Base-by-base conservation (phyloP, 1,140 invertebrate genomes). In the Drosophila gunungcola region DNA sequence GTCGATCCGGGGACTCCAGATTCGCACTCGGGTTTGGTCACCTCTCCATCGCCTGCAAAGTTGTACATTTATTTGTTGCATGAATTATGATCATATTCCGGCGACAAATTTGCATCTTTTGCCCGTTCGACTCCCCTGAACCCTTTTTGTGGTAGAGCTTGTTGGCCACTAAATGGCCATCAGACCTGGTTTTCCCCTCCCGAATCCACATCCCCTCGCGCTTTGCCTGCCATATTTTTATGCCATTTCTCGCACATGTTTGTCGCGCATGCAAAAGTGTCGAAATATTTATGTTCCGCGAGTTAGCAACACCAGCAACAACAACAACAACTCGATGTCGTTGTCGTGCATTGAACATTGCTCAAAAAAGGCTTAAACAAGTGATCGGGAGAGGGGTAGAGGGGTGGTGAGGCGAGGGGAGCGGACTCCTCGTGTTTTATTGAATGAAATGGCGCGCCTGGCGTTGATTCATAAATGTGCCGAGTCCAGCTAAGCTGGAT, bases 381-480 rank as follows among this genome's bases (percentile, higher is more conserved):
- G 29, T 32, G 7, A 7, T 1, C 5, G 29, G 5, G 6, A 32
- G 29, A 7, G 29, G 29, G 29, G 29, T 32, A 5, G 29, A 32
- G 29, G 29, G 48, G 34, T 41, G 54, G n/a, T 9, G 9, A 43
- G 29, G 38, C 29, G 34, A 10, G 16, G 27, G 13, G 9, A 34
- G 53, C 39, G 38, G 46, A 74, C 75, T 75, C 27, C 72, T 76
- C 76, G 79, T 89, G 84, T 89, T 89, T 89, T 89, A 89, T 89
- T 89, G 84, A 89, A 89, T 89, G 84, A 89, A 89, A 89, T 83
- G 85, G 85, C 73, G 77, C 43, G 77, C 64, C 70, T 89, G 84
- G 84, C 84, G 84, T 89, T 89, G 84, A 89, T 89, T 89, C 84
- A 89, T 89, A 89, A 89, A 89, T 89, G 84, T 74, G 75, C 32